Conservation (phyloP, 2,888 invertebrate genomes). For the Drosophila pseudotalamancana region DNA sequence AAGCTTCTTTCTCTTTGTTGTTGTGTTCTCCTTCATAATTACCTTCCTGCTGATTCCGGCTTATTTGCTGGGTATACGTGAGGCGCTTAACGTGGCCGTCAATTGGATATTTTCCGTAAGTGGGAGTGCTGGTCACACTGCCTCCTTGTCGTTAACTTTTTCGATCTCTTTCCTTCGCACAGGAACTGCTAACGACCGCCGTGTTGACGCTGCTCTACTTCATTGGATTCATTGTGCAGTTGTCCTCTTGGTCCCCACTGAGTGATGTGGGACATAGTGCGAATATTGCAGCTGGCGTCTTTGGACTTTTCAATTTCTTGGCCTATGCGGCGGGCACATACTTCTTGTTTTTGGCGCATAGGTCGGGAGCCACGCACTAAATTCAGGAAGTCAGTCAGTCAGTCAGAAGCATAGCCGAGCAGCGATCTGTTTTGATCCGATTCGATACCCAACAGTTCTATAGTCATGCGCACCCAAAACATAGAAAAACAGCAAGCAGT, state of each 20-base stretch:
- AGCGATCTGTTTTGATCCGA: constrained; percentile 18
- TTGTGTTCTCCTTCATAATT: constrained; percentile 91
- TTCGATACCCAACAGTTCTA: constrained; percentile 15
- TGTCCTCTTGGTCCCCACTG: constrained; percentile 87
- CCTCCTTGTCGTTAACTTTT: no score
- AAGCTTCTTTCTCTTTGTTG: constrained; percentile 94
- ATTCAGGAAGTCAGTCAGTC: no score
- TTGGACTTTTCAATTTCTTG: constrained; percentile 92
- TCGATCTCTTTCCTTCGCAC: constrained; percentile 70
- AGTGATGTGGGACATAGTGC: constrained; percentile 82
- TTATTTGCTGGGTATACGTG: constrained; percentile 91
- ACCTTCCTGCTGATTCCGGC: constrained; percentile 92
- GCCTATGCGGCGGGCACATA: constrained; percentile 92
- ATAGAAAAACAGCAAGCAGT: constrained; percentile 5
- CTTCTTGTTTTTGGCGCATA: constrained; percentile 90
- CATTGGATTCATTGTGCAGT: constrained; percentile 92
- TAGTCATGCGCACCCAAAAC: constrained; percentile 38
- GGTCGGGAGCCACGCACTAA: constrained; percentile 84
- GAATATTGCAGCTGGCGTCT: constrained; percentile 92
- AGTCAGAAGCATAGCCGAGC: constrained; percentile 7
- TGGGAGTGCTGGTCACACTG: constrained; percentile 37
- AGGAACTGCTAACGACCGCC: constrained; percentile 93
- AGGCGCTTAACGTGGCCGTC: constrained; percentile 91
- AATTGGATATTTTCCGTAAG: constrained; percentile 94
- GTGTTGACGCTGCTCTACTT: constrained; percentile 89